A percentile compares a stretch with the other conserved stretches of the same genome.
Conservation (phyloP, 2,113 vertebrate genomes). For the Pipa parva region DNA sequence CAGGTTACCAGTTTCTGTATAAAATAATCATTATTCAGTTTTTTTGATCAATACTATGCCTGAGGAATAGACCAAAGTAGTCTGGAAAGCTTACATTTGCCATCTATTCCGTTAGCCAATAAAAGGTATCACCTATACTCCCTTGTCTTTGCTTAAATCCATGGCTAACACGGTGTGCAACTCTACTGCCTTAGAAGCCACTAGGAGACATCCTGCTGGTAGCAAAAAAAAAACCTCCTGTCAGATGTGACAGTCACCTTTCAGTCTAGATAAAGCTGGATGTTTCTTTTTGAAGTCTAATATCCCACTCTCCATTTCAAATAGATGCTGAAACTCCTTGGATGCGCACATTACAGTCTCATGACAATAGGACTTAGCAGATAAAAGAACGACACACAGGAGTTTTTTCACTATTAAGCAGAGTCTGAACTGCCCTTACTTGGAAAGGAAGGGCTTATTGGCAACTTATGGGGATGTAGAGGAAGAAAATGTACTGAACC, state of each 20-base stretch:
- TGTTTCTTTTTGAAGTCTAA: constrained; percentile 33
- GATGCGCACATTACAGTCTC: constrained; percentile 8
- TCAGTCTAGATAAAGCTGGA: constrained; percentile 19
- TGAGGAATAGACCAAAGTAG: too few relatives aligned
- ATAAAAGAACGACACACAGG: constrained; percentile 19
- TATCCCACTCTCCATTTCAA: constrained; percentile 37
- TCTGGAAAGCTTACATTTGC: too few relatives aligned
- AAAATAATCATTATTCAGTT: too few relatives aligned
- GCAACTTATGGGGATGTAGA: not conserved
- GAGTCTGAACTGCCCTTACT: constrained; percentile 9
- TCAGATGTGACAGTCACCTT: constrained; percentile 11
- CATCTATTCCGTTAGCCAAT: too few relatives aligned
- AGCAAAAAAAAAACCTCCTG: constrained; percentile 3
- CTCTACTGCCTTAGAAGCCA: constrained; percentile 6
- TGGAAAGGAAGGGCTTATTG: constrained; percentile 20
- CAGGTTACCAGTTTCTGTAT: too few relatives aligned
- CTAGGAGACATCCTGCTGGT: not conserved
- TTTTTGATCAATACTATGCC: too few relatives aligned
- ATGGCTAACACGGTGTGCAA: too few relatives aligned
- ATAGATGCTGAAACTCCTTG: constrained; percentile 26
- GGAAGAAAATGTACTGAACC: not conserved
- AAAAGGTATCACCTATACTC: too few relatives aligned
- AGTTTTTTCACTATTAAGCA: constrained; percentile 16
- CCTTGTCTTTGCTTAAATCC: too few relatives aligned
- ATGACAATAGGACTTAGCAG: constrained; percentile 6